These are phyloP conservation scores for Panzeria rudis DNA, from an alignment of 2,888 invertebrate genomes.

Conservation along the genomic window DNA sequence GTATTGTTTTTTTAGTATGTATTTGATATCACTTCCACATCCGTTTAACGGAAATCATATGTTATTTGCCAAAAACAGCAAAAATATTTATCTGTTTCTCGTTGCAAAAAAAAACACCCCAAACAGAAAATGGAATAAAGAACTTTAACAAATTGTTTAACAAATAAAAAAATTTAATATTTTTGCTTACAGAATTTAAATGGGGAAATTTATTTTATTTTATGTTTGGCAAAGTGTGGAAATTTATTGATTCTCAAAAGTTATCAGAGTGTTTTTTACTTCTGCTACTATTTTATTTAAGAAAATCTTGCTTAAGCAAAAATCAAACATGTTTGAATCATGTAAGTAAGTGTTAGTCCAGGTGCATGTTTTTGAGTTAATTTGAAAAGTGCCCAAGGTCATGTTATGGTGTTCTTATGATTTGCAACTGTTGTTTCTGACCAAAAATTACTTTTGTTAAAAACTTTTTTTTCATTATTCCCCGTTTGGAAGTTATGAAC, in stretches of 20 bases:
- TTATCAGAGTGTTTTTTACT: background rate
- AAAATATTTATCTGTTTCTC: slow-evolving; percentile 45
- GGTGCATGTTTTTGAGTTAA: slow-evolving; percentile 2
- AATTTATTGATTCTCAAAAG: background rate
- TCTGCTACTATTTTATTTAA: background rate
- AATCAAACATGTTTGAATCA: background rate
- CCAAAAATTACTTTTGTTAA: background rate
- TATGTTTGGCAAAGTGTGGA: slow-evolving; percentile 2
- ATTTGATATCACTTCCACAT: slow-evolving; percentile 63
- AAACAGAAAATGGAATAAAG: slow-evolving; percentile 7
- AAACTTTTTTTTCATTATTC: background rate
- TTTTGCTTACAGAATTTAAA: background rate
- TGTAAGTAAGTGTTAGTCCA: background rate
- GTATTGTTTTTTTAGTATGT: slow-evolving; percentile 11
- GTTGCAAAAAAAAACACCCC: no score
- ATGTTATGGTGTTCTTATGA: background rate
- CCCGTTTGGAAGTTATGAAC: background rate
- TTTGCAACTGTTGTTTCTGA: background rate
- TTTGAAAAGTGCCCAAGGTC: slow-evolving; percentile 1
- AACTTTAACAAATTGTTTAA: slow-evolving; percentile 27
- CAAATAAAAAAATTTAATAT: background rate
- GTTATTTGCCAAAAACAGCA: slow-evolving; percentile 63
- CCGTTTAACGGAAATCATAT: slow-evolving; percentile 70
- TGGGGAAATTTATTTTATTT: background rate
- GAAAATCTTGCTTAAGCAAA: background rate